Conservation (phyloP, 2,797 vertebrate species). For the Typhlichthys eigenmanni region DNA sequence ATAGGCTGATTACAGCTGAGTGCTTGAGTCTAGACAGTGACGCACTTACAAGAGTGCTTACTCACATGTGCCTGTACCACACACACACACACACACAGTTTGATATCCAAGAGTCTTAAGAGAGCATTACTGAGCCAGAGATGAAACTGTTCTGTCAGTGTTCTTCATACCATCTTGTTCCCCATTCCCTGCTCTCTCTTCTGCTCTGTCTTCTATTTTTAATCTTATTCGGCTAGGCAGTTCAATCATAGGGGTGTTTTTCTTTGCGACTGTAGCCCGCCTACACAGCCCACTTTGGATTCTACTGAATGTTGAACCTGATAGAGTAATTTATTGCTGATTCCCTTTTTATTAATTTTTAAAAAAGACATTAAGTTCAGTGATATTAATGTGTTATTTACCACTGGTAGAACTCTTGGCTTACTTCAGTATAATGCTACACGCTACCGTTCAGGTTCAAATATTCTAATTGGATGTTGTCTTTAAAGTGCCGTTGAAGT, state of each 20-base stretch:
- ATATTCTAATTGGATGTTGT: no score
- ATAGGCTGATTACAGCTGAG: conserved; percentile 29
- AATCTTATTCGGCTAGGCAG: background rate
- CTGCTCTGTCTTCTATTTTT: background rate
- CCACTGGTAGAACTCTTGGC: no score
- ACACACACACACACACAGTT: background rate
- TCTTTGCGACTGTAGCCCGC: background rate
- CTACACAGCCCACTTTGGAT: no score
- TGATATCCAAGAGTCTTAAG: no score
- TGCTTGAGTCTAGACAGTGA: conserved; percentile 30
- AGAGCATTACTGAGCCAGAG: background rate
- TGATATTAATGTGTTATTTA: no score
- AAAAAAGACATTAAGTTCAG: no score
- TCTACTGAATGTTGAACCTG: no score
- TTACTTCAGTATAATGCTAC: no score
- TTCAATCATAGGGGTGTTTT: background rate
- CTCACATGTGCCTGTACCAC: background rate
- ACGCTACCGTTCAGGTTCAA: no score
- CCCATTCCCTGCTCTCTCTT: background rate
- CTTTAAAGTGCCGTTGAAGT: no score
- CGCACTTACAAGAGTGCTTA: background rate
- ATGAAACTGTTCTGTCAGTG: background rate
- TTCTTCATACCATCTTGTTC: background rate
- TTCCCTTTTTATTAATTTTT: no score
- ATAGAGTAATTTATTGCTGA: no score